Evolutionary conservation across 1,140 invertebrate species (phyloP).

Genomic region (Saccostrea cuccullata): DNA sequence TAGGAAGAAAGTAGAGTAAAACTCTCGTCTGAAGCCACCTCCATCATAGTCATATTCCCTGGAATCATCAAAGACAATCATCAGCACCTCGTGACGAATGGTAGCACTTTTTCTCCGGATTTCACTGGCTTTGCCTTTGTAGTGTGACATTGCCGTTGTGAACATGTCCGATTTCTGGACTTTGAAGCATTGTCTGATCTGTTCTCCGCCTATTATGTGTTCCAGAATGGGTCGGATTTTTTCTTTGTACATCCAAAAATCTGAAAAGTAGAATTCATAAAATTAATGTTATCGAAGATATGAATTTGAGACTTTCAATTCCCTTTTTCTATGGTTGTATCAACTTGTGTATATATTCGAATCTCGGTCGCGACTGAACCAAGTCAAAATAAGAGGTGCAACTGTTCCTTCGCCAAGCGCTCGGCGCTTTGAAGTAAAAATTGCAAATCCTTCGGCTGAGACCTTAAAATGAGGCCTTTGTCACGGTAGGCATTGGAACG

Average conservation of each 20-base stretch:
- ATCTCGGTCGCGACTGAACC: too few species aligned
- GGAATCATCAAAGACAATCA: slow-evolving; percentile 21
- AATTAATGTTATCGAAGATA: too few species aligned
- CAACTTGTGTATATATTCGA: too few species aligned
- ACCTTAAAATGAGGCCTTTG: too few species aligned
- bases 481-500: too few species aligned
- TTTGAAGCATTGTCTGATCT: slow-evolving; percentile 5
- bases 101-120: neutral
- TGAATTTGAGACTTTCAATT: too few species aligned
- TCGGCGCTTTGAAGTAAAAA: too few species aligned
- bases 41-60: slow-evolving; percentile 1
- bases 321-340: too few species aligned
- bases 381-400: too few species aligned
- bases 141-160: slow-evolving; percentile 23
- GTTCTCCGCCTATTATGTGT: neutral
- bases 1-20: slow-evolving; percentile 35
- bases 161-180: slow-evolving; percentile 27
- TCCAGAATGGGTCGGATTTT: slow-evolving; percentile 13
- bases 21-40: slow-evolving; percentile 24
- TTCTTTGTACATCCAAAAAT: slow-evolving; percentile 32
- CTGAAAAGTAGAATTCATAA: neutral
- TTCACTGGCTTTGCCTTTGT: slow-evolving; percentile 10
- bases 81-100: slow-evolving; percentile 11
- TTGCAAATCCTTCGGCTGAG: too few species aligned
- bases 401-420: too few species aligned